Conservation (phyloP, 1,140 invertebrate species). For the Hycleus cichorii region DNA sequence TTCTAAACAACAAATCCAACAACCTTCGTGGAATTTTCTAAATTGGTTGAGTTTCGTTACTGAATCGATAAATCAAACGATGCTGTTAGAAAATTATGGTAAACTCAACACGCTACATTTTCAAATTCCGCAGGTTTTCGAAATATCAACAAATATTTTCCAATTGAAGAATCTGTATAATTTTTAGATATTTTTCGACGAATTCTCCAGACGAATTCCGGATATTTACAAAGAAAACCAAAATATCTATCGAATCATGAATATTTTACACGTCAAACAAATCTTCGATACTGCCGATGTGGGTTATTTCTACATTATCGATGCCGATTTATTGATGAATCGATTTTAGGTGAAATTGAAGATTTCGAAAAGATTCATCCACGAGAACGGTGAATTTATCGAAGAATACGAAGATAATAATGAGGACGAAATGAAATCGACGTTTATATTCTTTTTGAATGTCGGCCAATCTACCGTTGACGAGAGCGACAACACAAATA, state of each 20-base stretch:
- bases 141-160: not conserved
- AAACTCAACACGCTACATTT: constrained; percentile 65
- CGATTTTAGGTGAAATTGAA: constrained; percentile 30
- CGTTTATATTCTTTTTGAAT: constrained; percentile 32
- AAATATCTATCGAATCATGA: constrained; percentile 66
- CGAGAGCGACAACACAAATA: constrained; percentile 30
- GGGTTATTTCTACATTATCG: constrained; percentile 18
- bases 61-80: constrained; percentile 69
- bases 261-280: constrained; percentile 64
- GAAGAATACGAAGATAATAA: constrained; percentile 25
- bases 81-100: constrained; percentile 70
- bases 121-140: constrained; percentile 55
- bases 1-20: too few species aligned
- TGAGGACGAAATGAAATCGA: constrained; percentile 10
- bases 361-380: constrained; percentile 30
- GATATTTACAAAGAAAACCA: constrained; percentile 49
- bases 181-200: constrained; percentile 60
- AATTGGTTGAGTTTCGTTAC: constrained; percentile 68
- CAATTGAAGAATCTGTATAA: constrained; percentile 7
- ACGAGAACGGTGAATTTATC: constrained; percentile 22
- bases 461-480: constrained; percentile 31
- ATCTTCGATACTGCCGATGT: constrained; percentile 68
- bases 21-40: constrained; percentile 45
- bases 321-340: not conserved
- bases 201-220: constrained; percentile 61